Percentiles rank a stretch among this genome's conserved stretches.
Evolutionary conservation across 2,113 vertebrate genomes (phyloP).

Genomic region (Trichechus manatus): DNA sequence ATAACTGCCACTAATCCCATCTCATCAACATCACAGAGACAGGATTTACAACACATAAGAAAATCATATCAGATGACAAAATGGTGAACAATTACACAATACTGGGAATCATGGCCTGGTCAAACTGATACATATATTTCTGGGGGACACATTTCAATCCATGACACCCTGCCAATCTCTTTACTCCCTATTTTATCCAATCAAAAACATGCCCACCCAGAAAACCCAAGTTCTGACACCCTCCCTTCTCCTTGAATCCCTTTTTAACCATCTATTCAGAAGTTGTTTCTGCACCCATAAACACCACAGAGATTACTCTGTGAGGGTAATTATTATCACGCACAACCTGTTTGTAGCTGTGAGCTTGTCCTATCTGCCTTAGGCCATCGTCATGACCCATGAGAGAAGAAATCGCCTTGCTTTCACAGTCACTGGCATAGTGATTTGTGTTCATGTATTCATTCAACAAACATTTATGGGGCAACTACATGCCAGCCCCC

Average conservation of each 20-base stretch:
- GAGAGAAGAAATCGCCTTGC: background rate
- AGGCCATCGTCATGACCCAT: background rate
- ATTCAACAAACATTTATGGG: background rate
- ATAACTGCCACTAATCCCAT: no score
- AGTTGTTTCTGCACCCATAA: background rate
- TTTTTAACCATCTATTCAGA: background rate
- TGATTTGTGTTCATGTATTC: background rate
- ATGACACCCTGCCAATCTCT: background rate
- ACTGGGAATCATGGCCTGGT: no score
- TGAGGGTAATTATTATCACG: fast-evolving
- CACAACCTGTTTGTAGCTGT: fast-evolving
- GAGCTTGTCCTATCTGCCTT: background rate
- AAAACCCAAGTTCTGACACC: background rate
- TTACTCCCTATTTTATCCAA: background rate
- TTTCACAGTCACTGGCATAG: background rate
- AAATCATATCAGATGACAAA: no score
- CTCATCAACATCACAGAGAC: no score
- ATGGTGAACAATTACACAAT: no score
- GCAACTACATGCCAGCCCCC: fast-evolving
- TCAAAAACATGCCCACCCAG: background rate
- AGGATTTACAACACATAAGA: no score
- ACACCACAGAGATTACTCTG: background rate
- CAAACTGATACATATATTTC: no score
- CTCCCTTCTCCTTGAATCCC: background rate
- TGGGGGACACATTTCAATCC: no score